phyloP scores from a whole-genome alignment of 2,797 vertebrate genomes.

The Brotula barbata region DNA sequence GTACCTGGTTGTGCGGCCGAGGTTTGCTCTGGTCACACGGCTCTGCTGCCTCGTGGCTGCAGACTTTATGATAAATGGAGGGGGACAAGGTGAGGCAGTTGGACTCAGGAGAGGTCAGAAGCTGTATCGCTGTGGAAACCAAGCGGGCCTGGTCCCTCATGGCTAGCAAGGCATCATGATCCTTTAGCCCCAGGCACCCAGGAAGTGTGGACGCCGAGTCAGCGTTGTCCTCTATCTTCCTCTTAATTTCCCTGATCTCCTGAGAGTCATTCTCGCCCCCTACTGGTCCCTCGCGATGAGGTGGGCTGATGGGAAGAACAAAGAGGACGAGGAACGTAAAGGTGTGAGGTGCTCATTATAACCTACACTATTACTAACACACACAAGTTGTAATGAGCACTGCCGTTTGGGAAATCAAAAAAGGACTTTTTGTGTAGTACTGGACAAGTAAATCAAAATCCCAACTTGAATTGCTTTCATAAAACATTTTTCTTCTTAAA shows the following conservation, averaged over 20 bases:
- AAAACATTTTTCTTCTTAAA: too few species aligned
- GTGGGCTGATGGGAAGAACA: constrained; percentile 54
- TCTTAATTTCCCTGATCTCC: constrained; percentile 74
- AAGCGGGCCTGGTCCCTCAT: constrained; percentile 89
- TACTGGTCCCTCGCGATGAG: constrained; percentile 77
- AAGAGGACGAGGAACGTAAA: not conserved
- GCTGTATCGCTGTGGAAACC: constrained; percentile 91
- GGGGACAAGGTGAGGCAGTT: constrained; percentile 82
- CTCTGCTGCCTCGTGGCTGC: constrained; percentile 81
- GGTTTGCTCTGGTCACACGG: constrained; percentile 81
- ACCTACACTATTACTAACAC: too few species aligned
- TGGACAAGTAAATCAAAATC: too few species aligned
- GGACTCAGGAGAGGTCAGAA: constrained; percentile 87
- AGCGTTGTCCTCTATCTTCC: constrained; percentile 60
- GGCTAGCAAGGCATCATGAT: constrained; percentile 85
- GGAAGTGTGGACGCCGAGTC: constrained; percentile 49
- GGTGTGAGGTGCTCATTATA: too few species aligned
- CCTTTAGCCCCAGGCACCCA: constrained; percentile 81
- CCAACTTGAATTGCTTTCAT: too few species aligned
- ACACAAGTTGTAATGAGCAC: too few species aligned
- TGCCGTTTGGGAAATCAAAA: too few species aligned
- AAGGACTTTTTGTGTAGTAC: too few species aligned
- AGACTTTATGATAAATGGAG: constrained; percentile 82
- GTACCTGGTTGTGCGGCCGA: constrained; percentile 74
- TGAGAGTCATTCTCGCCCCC: constrained; percentile 73